Evolutionary conservation across 2,888 invertebrate genomes (phyloP), one percentile per base, ranked within the genome.

Genomic region (Tipula confusa): DNA sequence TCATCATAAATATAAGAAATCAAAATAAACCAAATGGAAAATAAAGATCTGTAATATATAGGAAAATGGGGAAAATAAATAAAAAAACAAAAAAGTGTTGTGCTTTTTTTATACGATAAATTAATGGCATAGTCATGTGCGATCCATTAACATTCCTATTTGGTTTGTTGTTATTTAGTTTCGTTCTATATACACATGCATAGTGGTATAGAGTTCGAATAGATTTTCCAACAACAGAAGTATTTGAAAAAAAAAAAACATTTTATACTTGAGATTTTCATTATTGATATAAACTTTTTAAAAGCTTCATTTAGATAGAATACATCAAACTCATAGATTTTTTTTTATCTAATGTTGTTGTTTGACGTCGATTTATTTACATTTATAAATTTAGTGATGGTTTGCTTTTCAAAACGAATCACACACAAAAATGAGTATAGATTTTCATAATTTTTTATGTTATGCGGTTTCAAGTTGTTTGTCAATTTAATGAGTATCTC

Each of bases 111-210:
- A n/a, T 64, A 64, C 64, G 24, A 64, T 64, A 64, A 64, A 64
- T 64, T 64, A 64, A 64, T 64, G 64, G 64, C 64, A 24, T 64
- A 64, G 64, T 64, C 64, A 64, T 64, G 64, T 64, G 64, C 24
- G 64, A 64, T 24, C 64, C 64, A 64, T 64, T 64, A 64, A 64
- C 64, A 64, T 64, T 64, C 64, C 24, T 64, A 64, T 64, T 64
- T 64, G 64, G 64, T 64, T 64, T 24, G 64, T 64, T 43, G 43
- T 43, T 43, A 43, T 43, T 43, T 43, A 43, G n/a, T 43, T 43
- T 43, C 43, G 43, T 43, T 43, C 24, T 64, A 24, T 64, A 9
- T 64, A n/a, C n/a, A n/a, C n/a, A 24, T 64, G n/a, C n/a, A n/a
- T n/a, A 24, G 64, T 64, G 64, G 64, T 24, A 24, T 64, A 24